phyloP scores from a whole-genome alignment of 2,888 invertebrate genomes.

The Ectemnius continuus region DNA sequence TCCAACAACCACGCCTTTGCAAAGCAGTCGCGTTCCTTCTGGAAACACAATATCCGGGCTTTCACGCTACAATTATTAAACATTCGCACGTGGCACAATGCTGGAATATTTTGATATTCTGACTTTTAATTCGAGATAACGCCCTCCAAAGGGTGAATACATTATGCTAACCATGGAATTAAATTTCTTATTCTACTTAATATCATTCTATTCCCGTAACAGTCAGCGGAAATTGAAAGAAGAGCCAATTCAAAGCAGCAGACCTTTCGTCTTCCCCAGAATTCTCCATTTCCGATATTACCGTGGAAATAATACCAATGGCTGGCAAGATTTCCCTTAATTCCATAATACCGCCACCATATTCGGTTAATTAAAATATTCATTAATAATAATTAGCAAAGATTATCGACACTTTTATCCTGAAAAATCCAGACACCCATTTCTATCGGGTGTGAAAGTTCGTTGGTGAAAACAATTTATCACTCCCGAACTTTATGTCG shows the following conservation, averaged over 20 bases:
- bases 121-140: neutral
- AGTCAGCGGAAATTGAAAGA: neutral
- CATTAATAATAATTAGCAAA: neutral
- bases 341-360: neutral
- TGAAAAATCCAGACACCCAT: neutral
- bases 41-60: too few relatives aligned
- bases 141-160: neutral
- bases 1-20: too few relatives aligned
- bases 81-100: too few relatives aligned
- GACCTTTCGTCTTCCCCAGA: neutral
- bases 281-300: conserved; percentile 1
- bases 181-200: neutral
- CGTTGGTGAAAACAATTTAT: conserved; percentile 2
- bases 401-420: too few relatives aligned
- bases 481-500: neutral
- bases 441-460: neutral
- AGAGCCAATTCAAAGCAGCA: neutral
- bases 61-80: too few relatives aligned
- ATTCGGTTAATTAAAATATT: too few relatives aligned
- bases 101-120: neutral
- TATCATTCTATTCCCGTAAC: neutral
- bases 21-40: too few relatives aligned
- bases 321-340: neutral
- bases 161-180: conserved; percentile 1
- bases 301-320: neutral